phyloP scores from a whole-genome alignment of 2,888 invertebrate genomes.

The Tipula unca region DNA sequence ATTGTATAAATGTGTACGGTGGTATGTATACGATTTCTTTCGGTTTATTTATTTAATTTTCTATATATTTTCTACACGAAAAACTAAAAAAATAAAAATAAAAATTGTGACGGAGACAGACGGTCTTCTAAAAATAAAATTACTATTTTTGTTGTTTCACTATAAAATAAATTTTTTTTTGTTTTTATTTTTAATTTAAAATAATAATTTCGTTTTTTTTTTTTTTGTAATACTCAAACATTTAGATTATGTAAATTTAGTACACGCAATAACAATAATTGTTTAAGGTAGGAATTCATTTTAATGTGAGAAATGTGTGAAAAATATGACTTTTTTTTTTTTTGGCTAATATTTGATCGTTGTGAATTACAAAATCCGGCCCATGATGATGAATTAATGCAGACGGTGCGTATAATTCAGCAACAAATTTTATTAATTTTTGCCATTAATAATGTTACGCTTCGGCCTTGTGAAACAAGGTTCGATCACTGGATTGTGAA shows the following conservation, averaged over 20 bases:
- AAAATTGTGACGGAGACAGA: neutral
- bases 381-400: neutral
- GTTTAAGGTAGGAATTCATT: neutral
- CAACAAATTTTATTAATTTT: no score
- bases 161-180: neutral
- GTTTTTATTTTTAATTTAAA: neutral
- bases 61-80: neutral
- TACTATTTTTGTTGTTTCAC: neutral
- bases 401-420: neutral
- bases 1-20: no score
- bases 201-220: neutral
- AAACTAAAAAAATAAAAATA: neutral
- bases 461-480: no score
- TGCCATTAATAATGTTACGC: no score
- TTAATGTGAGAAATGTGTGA: neutral
- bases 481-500: no score
- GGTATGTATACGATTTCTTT: neutral
- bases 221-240: neutral
- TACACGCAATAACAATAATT: neutral
- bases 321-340: neutral
- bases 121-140: neutral
- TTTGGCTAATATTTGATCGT: no score
- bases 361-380: neutral
- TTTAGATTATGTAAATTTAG: neutral
- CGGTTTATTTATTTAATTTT: constrained; percentile 3